These are phyloP conservation scores for Agapornis canus DNA, from an alignment of 2,797 vertebrate species.

Conservation along the genomic window DNA sequence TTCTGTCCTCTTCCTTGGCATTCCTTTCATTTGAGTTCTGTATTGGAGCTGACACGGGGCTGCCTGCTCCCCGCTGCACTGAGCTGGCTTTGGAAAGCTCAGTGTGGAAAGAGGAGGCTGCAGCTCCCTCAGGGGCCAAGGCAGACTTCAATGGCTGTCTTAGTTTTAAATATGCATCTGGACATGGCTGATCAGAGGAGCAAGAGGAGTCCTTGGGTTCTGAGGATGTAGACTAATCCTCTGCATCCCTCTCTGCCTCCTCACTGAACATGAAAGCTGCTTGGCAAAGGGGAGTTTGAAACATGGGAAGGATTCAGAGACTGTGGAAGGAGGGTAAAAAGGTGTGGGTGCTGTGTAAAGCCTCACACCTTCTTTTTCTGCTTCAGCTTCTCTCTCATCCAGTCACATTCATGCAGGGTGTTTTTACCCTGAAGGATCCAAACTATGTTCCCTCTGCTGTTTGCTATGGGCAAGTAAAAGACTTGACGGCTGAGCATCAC, in stretches of 20 bases:
- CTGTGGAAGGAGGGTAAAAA: neutral
- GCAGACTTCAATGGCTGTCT: conserved; percentile 40
- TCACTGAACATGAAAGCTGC: neutral
- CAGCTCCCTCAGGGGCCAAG: conserved; percentile 25
- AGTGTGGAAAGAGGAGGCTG: conserved; percentile 25
- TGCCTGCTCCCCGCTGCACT: conserved; percentile 41
- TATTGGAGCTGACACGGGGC: conserved; percentile 42
- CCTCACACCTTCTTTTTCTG: neutral
- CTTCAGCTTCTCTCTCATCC: neutral
- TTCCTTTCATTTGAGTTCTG: conserved; percentile 11
- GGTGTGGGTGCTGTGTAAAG: neutral
- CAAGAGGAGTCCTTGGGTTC: neutral
- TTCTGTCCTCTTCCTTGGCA: neutral
- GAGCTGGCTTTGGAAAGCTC: neutral
- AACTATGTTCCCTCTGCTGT: neutral
- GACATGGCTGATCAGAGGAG: conserved; percentile 36
- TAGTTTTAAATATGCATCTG: conserved; percentile 50
- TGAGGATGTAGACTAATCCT: neutral
- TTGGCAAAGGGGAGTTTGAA: neutral
- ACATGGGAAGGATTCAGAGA: neutral
- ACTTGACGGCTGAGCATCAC: neutral
- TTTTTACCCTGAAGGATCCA: neutral
- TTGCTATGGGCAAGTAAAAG: neutral
- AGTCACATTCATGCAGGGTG: neutral
- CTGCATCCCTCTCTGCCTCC: neutral